Conservation (phyloP, 2,888 invertebrate species). For the Notodonta dromedarius region DNA sequence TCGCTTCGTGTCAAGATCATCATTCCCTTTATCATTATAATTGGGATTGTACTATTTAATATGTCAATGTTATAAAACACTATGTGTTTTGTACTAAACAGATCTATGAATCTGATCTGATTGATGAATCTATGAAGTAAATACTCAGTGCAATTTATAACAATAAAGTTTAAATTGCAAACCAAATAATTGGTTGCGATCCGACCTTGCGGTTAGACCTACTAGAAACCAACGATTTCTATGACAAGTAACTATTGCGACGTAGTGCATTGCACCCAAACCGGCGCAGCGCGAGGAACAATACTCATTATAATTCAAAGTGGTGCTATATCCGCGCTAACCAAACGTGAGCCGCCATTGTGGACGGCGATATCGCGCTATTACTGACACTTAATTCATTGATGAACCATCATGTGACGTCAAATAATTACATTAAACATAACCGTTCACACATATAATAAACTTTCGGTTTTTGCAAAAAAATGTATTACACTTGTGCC, state of each 20-base stretch:
- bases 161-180: conserved; percentile 18
- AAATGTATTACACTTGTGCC: not conserved
- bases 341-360: conserved; percentile 70
- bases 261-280: conserved; percentile 79
- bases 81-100: no score
- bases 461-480: not conserved
- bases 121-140: not conserved
- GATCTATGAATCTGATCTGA: not conserved
- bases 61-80: no score
- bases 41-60: no score
- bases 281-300: conserved; percentile 70
- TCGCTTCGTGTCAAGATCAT: conserved; percentile 8
- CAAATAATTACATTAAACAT: conserved; percentile 13
- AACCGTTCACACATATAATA: not conserved
- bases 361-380: conserved; percentile 50
- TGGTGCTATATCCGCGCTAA: conserved; percentile 78
- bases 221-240: conserved; percentile 75
- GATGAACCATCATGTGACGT: conserved; percentile 20
- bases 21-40: no score
- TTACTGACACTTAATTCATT: conserved; percentile 43
- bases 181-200: conserved; percentile 40
- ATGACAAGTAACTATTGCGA: conserved; percentile 75
- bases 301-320: conserved; percentile 82
- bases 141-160: not conserved
- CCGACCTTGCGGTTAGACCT: conserved; percentile 59